Percentiles rank a stretch among this genome's conserved stretches.
phyloP scores from a whole-genome alignment of 1,140 invertebrate genomes.

The Rhyacophila brunnea region DNA sequence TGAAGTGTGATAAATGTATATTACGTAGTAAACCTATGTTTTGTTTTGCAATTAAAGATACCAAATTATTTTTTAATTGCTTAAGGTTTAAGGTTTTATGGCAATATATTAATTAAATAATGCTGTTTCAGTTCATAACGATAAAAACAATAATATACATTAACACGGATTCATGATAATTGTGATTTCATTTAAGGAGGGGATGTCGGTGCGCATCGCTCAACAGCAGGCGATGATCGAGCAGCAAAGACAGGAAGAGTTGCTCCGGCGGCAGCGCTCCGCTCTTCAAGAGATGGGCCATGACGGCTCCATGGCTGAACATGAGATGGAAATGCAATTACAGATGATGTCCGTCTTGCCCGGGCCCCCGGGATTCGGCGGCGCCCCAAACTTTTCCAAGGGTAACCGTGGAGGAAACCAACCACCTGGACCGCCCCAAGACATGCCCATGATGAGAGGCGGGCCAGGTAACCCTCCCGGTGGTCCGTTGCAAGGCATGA shows the following conservation, averaged over 20 bases:
- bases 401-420: background rate
- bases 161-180: too few species aligned
- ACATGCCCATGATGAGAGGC: slow-evolving; percentile 14
- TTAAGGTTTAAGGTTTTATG: too few species aligned
- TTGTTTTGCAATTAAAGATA: too few species aligned
- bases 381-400: background rate
- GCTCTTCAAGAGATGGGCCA: slow-evolving; percentile 23
- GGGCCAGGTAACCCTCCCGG: background rate
- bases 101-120: too few species aligned
- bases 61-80: too few species aligned
- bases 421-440: background rate
- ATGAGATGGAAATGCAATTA: slow-evolving; percentile 32
- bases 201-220: slow-evolving; percentile 23
- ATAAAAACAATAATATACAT: too few species aligned
- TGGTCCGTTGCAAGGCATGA: background rate
- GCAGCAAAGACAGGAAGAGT: slow-evolving; percentile 25
- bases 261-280: slow-evolving; percentile 20
- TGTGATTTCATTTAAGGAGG: background rate
- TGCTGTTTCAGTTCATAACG: too few species aligned
- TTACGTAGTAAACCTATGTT: too few species aligned
- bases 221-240: slow-evolving; percentile 32
- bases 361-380: slow-evolving; percentile 6
- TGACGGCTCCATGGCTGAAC: slow-evolving; percentile 32
- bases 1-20: too few species aligned
- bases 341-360: slow-evolving; percentile 33